These are phyloP conservation scores for Brachypalpus laphriformis DNA, from an alignment of 2,888 invertebrate species.

Conservation along the genomic window DNA sequence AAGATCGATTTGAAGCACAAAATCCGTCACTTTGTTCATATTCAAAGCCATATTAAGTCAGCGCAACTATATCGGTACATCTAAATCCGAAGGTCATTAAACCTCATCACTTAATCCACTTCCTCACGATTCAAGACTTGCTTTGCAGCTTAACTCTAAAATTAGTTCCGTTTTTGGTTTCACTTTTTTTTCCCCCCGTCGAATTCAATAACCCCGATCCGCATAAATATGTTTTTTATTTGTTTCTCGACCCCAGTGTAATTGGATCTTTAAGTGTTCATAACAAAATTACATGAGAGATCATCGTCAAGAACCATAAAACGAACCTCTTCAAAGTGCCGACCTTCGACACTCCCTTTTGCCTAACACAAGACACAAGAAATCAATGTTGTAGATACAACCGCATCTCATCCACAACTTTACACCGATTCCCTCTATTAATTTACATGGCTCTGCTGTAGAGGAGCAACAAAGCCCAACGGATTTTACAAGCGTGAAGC, in stretches of 20 bases:
- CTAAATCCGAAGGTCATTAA: background rate
- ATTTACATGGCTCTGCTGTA: conserved; percentile 4
- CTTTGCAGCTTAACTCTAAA: background rate
- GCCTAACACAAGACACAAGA: background rate
- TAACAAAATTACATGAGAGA: conserved; percentile 1
- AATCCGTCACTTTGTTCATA: too few species aligned
- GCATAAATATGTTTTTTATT: conserved; percentile 9
- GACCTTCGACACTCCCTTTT: conserved; percentile 60
- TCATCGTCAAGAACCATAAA: conserved; percentile 6
- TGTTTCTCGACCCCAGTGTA: conserved; percentile 23
- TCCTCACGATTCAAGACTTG: background rate
- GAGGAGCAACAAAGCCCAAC: background rate
- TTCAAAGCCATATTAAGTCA: too few species aligned
- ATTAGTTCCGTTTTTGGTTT: conserved; percentile 22
- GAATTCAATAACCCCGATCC: background rate
- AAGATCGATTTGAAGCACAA: too few species aligned
- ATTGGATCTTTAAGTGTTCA: conserved; percentile 21
- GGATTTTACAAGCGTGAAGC: conserved; percentile 14
- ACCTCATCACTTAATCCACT: background rate
- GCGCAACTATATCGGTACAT: too few species aligned
- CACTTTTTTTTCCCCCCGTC: background rate
- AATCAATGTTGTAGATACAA: conserved; percentile 4
- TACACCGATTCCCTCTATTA: conserved; percentile 23
- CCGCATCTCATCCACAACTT: conserved; percentile 34
- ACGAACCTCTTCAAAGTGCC: conserved; percentile 48